Base-by-base conservation (phyloP, 2,888 invertebrate species). In the Caenorhabditis sinica region DNA sequence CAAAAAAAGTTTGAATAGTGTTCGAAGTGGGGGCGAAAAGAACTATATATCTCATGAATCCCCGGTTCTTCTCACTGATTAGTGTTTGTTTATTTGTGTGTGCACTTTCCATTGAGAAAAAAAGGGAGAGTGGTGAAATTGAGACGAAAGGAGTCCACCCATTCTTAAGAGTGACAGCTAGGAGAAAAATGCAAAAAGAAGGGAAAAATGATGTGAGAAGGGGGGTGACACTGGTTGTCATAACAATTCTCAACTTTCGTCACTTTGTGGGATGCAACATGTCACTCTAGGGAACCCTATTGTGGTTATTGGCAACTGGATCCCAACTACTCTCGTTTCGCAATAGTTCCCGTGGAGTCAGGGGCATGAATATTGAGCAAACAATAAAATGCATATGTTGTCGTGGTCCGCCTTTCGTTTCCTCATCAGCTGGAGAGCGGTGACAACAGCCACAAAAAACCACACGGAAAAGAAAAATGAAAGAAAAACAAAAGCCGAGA, bases 311-410 rank as follows among this genome's bases (percentile, higher is more conserved):
- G 45, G 25, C 63, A 63, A 43, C 60, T 23, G 28, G 58, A 49
- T 63, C 65, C 65, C 15, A 28, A 15, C 49, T 6, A 23, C 11
- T 36, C 45, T 33, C 56, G 63, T 76, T 76, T 76, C 76, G 76
- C 76, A 76, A 76, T 66, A 56, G 66, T 53, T 60, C 53, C n/a
- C n/a, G 43, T 23, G 30, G 33, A 43, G 43, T 6, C 45, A 9
- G 49, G 15, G 30, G 77, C 69, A 79, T 63, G 60, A 79, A 76
- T 43, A 68, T 60, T 36, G 71, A 45, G 49, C 74, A 82, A 69
- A 69, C 74, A 74, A 74, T 68, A 53, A 82, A 82, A 69, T 75
- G 75, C 73, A 73, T 74, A 69, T 73, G 72, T 81, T 81, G 45
- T 72, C 58, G 60, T 69, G 60, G 73, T 66, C 61, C 68, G 61